Conservation (phyloP, 2,797 vertebrate genomes). For the Perdix hodgsoniae region DNA sequence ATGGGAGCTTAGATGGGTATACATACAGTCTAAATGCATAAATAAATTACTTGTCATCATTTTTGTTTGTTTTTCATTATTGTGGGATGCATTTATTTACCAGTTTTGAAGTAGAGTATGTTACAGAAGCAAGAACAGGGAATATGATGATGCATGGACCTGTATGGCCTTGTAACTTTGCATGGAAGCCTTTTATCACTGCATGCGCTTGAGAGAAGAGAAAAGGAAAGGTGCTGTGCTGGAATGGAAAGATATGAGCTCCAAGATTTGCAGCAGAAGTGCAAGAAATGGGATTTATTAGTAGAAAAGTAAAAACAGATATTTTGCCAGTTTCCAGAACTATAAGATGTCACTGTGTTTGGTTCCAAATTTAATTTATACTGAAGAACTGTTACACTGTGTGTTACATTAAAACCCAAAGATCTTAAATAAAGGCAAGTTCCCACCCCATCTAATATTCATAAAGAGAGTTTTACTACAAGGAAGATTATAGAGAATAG, state of each 20-base stretch:
- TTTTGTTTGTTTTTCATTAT: neutral
- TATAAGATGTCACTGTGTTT: neutral
- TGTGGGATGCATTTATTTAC: neutral
- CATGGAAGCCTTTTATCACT: neutral
- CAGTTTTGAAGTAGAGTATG: neutral
- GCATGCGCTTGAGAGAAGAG: neutral
- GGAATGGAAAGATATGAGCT: neutral
- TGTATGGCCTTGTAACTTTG: neutral
- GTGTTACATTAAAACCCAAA: neutral
- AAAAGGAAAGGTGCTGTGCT: neutral
- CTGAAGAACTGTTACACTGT: neutral
- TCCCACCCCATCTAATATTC: neutral
- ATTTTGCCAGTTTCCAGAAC: neutral
- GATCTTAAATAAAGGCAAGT: neutral
- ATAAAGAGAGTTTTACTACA: neutral
- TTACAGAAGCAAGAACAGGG: neutral
- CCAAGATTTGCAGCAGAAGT: neutral
- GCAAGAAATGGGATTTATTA: neutral
- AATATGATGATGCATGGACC: accelerated
- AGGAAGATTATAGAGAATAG: neutral
- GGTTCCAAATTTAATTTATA: neutral
- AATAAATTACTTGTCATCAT: neutral
- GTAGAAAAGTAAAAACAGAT: neutral
- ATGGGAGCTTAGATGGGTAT: neutral
- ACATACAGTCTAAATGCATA: conserved; percentile 4